These are phyloP conservation scores for Macaria liturata DNA, from an alignment of 2,888 invertebrate species.

Conservation along the genomic window DNA sequence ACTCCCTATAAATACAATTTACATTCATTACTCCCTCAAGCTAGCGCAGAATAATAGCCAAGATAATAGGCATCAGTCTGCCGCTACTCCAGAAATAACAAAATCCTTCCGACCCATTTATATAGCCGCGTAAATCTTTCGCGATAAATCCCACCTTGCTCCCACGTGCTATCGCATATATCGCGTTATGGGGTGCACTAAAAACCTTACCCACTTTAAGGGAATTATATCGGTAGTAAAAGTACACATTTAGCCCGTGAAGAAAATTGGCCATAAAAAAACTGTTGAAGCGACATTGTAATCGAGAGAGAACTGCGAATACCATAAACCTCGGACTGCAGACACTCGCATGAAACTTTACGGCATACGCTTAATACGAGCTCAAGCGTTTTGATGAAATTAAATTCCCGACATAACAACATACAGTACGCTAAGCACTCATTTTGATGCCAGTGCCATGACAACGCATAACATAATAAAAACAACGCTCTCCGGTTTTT, in stretches of 20 bases:
- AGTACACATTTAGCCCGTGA: slow-evolving; percentile 43
- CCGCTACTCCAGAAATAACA: slow-evolving; percentile 17
- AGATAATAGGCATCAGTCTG: slow-evolving; percentile 30
- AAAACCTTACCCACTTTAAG: slow-evolving; percentile 52
- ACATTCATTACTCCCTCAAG: slow-evolving; percentile 62
- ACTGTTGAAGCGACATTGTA: slow-evolving; percentile 48
- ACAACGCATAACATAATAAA: too few relatives aligned
- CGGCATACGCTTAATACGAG: slow-evolving; percentile 19
- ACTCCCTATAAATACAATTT: slow-evolving; percentile 71
- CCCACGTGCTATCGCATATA: slow-evolving; percentile 24
- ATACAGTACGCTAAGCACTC: too few relatives aligned
- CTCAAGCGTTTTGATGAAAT: slow-evolving; percentile 19
- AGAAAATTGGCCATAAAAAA: slow-evolving; percentile 54
- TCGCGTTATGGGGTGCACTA: slow-evolving; percentile 31
- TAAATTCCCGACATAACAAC: slow-evolving; percentile 1
- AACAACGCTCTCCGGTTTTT: too few relatives aligned
- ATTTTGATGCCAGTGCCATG: too few relatives aligned
- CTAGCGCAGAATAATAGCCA: slow-evolving; percentile 46
- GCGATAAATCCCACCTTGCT: slow-evolving; percentile 14
- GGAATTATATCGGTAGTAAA: slow-evolving; percentile 50
- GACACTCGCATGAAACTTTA: slow-evolving; percentile 12
- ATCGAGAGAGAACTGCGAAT: slow-evolving; percentile 32
- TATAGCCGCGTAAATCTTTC: slow-evolving; percentile 6
- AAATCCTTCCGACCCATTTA: neutral
- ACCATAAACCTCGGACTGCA: slow-evolving; percentile 36